Evolutionary conservation across 2,797 vertebrate species (phyloP), one percentile per base, ranked within the genome.

Genomic region (Ctenopoma multispine): DNA sequence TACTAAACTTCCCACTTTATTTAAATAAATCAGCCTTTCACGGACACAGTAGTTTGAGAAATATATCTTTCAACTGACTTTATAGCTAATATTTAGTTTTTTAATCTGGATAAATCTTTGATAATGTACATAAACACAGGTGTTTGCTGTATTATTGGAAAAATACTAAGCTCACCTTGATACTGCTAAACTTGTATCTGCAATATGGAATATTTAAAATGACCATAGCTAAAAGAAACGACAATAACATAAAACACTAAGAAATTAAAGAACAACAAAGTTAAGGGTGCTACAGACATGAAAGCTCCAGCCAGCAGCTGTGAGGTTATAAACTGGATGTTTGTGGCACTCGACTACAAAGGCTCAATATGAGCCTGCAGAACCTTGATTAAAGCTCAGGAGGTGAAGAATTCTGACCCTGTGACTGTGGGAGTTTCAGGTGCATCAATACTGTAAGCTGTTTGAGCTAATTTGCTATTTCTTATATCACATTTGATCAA

Each of bases 11-110:
- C 41, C 80, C 55, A 5, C 21, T 61, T 76, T 46, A 63, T 79
- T 80, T 34, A 20, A 84, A 62, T 67, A 75, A 72, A 83, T 43
- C 44, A 21, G 34, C 11, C 70, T 77, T 78, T 59, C 24, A 61
- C n/a, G 64, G 44, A 77, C 48, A 56, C 38, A 50, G 3, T 43
- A 50, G 15, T 49, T 63, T 29, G 15, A 55, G 43, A 67, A 40
- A 70, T 14, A 56, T 4, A 58, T 20, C 24, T 41, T 41, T 15
- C 13, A 12, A 56, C 23, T 23, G 40, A 21, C 8, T 20, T 40
- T 31, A 10, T 56, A 46, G 15, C 43, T 11, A 17, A 47, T 13
- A 62, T 56, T 62, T 13, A 34, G 9, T 62, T 57, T 31, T 75
- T 46, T 58, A 9, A 50, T 58, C 21, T 14, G 50, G 14, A 61